Evolutionary conservation across 2,888 invertebrate genomes (phyloP).

Genomic region (Ptychoptera contaminata): DNA sequence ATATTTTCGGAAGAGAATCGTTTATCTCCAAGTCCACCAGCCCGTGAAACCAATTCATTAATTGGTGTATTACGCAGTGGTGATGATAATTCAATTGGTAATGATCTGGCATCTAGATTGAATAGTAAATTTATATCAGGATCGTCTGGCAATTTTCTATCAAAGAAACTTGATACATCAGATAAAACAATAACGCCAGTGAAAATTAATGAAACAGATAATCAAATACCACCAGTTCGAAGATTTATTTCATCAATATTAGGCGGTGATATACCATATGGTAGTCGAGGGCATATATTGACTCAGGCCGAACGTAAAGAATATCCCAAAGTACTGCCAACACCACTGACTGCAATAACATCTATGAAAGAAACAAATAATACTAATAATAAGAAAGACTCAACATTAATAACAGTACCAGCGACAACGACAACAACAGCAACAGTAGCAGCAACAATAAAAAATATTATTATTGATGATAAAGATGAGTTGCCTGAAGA

Average conservation of each 20-base stretch:
- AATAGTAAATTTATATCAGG: too few relatives aligned
- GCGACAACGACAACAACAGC: conserved; percentile 35
- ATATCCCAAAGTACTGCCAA: conserved; percentile 38
- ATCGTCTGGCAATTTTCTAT: neutral
- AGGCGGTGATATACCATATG: conserved; percentile 67
- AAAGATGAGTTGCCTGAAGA: conserved; percentile 45
- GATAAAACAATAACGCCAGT: neutral
- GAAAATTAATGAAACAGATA: neutral
- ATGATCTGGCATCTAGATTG: too few relatives aligned
- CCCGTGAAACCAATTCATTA: conserved; percentile 1
- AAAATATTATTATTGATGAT: conserved; percentile 42
- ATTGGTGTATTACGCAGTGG: neutral
- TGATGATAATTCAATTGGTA: too few relatives aligned
- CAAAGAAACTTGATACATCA: too few relatives aligned
- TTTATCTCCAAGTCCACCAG: conserved; percentile 16
- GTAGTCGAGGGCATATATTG: conserved; percentile 62
- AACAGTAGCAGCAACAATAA: conserved; percentile 36
- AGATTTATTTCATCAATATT: conserved; percentile 67
- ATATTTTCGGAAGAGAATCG: conserved; percentile 32
- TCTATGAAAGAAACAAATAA: neutral
- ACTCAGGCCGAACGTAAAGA: conserved; percentile 70
- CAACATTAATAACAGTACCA: conserved; percentile 16
- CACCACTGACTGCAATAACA: neutral
- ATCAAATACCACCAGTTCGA: conserved; percentile 31
- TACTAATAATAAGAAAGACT: conserved; percentile 2